Base-by-base conservation (phyloP, 2,888 invertebrate species). In the Erebia ligea region DNA sequence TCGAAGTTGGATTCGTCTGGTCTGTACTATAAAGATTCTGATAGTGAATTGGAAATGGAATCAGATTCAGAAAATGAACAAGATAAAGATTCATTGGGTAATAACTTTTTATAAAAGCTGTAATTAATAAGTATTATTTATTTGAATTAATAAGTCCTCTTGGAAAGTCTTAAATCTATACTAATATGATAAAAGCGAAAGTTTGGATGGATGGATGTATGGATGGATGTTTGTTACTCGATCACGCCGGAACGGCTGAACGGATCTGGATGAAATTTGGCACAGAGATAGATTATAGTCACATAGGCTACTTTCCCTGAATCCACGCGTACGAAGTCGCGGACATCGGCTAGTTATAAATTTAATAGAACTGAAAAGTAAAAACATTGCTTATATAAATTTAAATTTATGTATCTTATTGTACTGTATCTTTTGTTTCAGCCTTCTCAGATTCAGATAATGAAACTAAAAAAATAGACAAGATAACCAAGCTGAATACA, bases 1-100 rank as follows among this genome's bases (percentile, higher is more conserved):
- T 94, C 95, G 11, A 95, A 95, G 81, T 87, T 97, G 70, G 96
- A 96, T 78, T 96, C 96, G 73, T 95, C 96, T 45, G 96, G 96
- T 19, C 87, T 95, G 21, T 96, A 94, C 83, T 96, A 96, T 78
- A 95, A 92, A 75, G 95, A 95, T 82, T 95, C 95, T 0, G 95
- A 95, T 77, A 95, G 95, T 79, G 95, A 95, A 82, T 78, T 95
- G 4, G 95, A 95, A 87, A 87, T 95, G 91, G 94, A 95, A 79
- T 90, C 92, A 25, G 94, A 92, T 76, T 94, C 93, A 57, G 94
- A 95, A 62, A 92, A 87, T 68, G 94, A 94, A 73, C 89, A 90
- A 59, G 94, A 92, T 75, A 94, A 94, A 75, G 95, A 95, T 77
- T 90, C 94, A 13, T 87, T 95, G 81, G 95, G 95, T 95, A 85